Evolutionary conservation across 2,797 vertebrate species (phyloP).

Genomic region (Bufotes viridis): DNA sequence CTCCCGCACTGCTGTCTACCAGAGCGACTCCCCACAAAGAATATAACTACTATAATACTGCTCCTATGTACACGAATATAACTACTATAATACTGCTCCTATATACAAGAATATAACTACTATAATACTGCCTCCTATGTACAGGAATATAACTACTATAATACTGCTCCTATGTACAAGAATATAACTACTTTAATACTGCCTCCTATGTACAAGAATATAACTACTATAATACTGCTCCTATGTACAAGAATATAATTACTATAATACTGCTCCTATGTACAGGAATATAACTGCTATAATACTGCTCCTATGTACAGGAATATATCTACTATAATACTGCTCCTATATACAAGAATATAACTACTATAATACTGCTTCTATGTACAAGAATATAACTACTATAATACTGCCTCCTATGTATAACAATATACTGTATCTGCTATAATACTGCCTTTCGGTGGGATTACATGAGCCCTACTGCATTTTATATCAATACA

Average conservation of each 20-base stretch:
- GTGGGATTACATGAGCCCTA: no score
- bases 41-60: neutral
- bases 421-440: neutral
- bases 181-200: conserved; percentile 2
- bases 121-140: neutral
- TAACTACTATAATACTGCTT: neutral
- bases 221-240: neutral
- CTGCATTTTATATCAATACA: no score
- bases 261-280: no score
- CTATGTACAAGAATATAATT: no score
- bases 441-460: neutral
- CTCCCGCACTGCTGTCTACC: no score
- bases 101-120: neutral
- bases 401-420: no score
- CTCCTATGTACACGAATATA: neutral
- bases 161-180: neutral
- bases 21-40: no score
- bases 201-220: neutral
- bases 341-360: neutral
- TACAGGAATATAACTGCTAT: no score
- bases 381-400: no score
- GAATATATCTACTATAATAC: conserved; percentile 2
- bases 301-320: neutral
- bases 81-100: conserved; percentile 1
- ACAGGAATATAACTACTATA: neutral